Base-by-base conservation (phyloP, 2,888 invertebrate genomes). In the Pilophorus perplexus region DNA sequence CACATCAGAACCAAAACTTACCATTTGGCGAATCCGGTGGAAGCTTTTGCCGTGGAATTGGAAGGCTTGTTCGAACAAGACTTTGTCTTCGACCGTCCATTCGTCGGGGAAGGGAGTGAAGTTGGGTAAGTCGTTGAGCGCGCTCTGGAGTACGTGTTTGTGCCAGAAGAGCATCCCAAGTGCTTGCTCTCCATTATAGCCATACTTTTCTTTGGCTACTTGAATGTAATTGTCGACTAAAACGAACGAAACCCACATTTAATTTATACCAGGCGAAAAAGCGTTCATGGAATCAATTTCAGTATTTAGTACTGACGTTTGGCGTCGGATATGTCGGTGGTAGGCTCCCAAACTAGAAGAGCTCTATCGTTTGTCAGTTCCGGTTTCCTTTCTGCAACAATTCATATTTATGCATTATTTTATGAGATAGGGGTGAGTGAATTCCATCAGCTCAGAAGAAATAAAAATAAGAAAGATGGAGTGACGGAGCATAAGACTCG, bases 1-100 rank as follows among this genome's bases (percentile, higher is more conserved):
- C n/a, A n/a, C n/a, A n/a, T n/a, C n/a, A n/a, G n/a, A n/a, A n/a
- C n/a, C n/a, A 12, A 27, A 27, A 42, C 54, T 79, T 81, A 96
- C 96, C 96, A 98, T 96, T 84, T 96, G 95, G 73, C 93, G 82
- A 77, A 98, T 97, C 76, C 94, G 86, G 76, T 95, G 92, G 80
- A 98, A 98, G 78, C 93, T 93, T 81, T 98, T 98, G 54, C 97
- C 97, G 79, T 97, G 96, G 77, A 95, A 97, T 76, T 94, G 93
- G 78, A 96, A 97, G 37, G 97, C 97, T 79, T 97, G 96, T 76
- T 98, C 97, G 80, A 98, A 98, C 12, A 97, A 80, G 54, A 96
- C 95, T 81, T 96, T 97, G 76, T 98, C 98, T 78, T 98, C 97
- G 0, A 93, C 90, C 2, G 95, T 93, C 97, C 97, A 98, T 76